Conservation (phyloP, 1,140 invertebrate genomes). For the Procambarus clarkii region DNA sequence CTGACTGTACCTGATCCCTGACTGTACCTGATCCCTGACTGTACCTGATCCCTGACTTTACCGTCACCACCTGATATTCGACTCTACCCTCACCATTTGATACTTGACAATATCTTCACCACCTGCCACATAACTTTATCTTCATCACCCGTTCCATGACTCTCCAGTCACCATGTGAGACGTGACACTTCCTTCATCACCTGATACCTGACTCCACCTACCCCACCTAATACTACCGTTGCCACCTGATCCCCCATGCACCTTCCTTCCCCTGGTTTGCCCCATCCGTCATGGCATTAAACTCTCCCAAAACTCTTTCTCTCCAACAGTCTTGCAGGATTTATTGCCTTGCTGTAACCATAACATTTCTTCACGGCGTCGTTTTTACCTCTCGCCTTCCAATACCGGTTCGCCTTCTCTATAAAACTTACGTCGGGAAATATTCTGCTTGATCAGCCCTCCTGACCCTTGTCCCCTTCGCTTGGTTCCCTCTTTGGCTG, state of each 20-base stretch:
- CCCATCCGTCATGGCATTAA: constrained; percentile 36
- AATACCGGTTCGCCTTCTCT: constrained; percentile 36
- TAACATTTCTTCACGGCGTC: constrained; percentile 14
- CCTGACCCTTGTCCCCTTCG: constrained; percentile 24
- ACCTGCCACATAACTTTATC: too few relatives aligned
- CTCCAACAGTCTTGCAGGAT: constrained; percentile 29
- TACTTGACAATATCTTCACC: too few relatives aligned
- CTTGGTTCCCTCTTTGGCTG: constrained; percentile 26
- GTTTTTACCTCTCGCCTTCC: background rate
- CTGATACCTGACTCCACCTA: too few relatives aligned
- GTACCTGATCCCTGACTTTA: too few relatives aligned
- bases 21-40: too few relatives aligned
- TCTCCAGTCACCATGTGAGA: too few relatives aligned
- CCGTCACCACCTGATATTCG: too few relatives aligned
- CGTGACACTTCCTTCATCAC: too few relatives aligned
- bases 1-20: too few relatives aligned
- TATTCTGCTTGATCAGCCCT: constrained; percentile 58
- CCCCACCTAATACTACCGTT: too few relatives aligned
- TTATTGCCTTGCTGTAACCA: constrained; percentile 10
- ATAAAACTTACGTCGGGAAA: constrained; percentile 55
- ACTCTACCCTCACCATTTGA: too few relatives aligned
- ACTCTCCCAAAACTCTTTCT: constrained; percentile 6
- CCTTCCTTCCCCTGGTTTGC: background rate
- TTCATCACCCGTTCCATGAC: too few relatives aligned
- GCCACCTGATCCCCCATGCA: background rate